A percentile compares a stretch with the other conserved stretches of the same genome.
These are phyloP conservation scores for Pelosia muscerda DNA, from an alignment of 2,888 invertebrate species.

Conservation along the genomic window DNA sequence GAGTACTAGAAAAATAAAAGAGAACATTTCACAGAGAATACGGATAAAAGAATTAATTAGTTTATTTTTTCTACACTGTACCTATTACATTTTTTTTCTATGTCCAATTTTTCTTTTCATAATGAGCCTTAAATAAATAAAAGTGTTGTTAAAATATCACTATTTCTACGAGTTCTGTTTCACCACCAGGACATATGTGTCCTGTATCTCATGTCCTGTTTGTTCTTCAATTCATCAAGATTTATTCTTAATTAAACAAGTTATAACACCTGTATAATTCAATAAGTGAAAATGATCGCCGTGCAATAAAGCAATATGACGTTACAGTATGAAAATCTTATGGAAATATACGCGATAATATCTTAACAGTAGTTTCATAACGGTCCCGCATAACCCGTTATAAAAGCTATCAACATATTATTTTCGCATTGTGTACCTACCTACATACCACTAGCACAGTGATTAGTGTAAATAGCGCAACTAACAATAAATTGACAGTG, in stretches of 20 bases:
- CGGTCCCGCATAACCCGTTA: neutral
- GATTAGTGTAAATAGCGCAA: neutral
- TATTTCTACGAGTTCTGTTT: no score
- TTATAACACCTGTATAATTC: no score
- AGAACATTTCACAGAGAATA: neutral
- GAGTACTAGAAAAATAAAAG: slow-evolving; percentile 9
- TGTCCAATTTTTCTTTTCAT: no score
- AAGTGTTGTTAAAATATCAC: no score
- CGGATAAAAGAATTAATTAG: neutral
- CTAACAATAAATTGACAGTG: neutral
- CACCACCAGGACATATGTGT: no score
- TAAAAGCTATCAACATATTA: neutral
- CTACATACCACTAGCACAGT: neutral
- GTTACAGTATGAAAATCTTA: neutral
- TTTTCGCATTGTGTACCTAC: slow-evolving; percentile 1
- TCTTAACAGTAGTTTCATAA: neutral
- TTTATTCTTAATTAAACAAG: no score
- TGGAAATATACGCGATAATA: neutral
- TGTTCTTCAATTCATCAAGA: no score
- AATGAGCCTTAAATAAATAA: no score
- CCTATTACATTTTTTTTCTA: neutral
- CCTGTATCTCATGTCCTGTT: no score
- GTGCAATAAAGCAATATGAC: neutral
- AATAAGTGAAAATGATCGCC: no score
- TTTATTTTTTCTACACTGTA: neutral